Percentiles rank a stretch among this genome's conserved stretches.
Conservation (phyloP, 1,140 invertebrate genomes). For the Anadara kagoshimensis region DNA sequence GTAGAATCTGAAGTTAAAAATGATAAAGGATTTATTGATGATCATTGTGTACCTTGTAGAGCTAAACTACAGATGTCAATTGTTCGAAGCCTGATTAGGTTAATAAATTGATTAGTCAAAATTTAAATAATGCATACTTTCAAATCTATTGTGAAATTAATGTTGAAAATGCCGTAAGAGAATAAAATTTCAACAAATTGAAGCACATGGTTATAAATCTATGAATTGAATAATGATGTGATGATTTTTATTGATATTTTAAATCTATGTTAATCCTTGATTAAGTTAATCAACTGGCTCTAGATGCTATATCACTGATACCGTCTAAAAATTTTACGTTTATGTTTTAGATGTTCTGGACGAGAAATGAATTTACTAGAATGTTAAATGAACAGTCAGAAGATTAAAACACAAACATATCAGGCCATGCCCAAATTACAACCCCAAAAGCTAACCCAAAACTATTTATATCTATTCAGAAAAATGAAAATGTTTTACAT, state of each 20-base stretch:
- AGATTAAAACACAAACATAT: too few species aligned
- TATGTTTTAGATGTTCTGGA: too few species aligned
- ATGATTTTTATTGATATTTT: too few species aligned
- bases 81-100: neutral
- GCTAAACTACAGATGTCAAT: neutral
- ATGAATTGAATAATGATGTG: too few species aligned
- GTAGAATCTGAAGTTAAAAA: conserved; percentile 18
- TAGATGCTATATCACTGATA: too few species aligned
- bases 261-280: neutral
- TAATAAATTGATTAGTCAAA: neutral
- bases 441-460: neutral
- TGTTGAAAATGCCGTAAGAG: neutral
- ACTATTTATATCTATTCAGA: neutral
- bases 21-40: neutral
- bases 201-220: too few species aligned
- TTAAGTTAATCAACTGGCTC: too few species aligned
- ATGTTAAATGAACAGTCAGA: too few species aligned
- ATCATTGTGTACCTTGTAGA: neutral
- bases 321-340: too few species aligned
- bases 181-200: too few species aligned
- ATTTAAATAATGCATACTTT: neutral
- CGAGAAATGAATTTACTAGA: too few species aligned
- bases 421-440: too few species aligned
- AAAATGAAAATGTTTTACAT: neutral
- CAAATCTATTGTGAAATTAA: neutral